Evolutionary conservation across 2,113 vertebrate species (phyloP), one percentile per base, ranked within the genome.

Genomic region (Mesocricetus auratus): DNA sequence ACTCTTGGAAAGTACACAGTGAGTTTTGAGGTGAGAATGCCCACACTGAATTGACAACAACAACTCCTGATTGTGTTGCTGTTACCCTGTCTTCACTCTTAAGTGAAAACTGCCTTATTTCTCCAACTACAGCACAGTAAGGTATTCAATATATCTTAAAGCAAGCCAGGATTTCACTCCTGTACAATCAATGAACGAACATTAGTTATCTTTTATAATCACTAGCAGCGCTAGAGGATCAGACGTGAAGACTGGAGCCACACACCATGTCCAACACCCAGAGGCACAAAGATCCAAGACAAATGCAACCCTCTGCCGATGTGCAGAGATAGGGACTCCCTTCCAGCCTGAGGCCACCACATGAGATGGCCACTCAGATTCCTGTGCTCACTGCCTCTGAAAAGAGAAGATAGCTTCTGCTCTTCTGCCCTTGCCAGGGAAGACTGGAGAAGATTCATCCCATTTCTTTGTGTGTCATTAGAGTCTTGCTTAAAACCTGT

Each of bases 401-500:
- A 77, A 89, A 93, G 50, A 0, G 5, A 79, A 81, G n/a, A 58
- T 24, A 86, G 42, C 36, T 85, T 96, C 82, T 47, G 47, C 47
- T 47, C 47, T 47, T 47, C 82, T 91, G 53, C 26, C 5, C 33
- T 95, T 88, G n/a, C 17, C n/a, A 86, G 29, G 62, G 60, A 31
- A 78, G 21, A 96, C 22, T 81, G 58, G n/a, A 15, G 33, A 31
- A 66, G 26, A 19, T 47, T 69, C 50, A 24, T 26, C 22, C 21
- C 29, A 45, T 42, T 96, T 33, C 7, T 85, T 58, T 42, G 82
- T 74, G n/a, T 17, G 8, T 71, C 7, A 29, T 81, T 81, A 66
- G 69, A 31, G 74, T 73, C 91, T 89, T 42, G 11, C 90, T 92
- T 68, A 85, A 91, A 95, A 77, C 19, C 36, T 53, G 58, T 93